Evolutionary conservation across 2,888 invertebrate genomes (phyloP).

Genomic region (Plebejus melissa): DNA sequence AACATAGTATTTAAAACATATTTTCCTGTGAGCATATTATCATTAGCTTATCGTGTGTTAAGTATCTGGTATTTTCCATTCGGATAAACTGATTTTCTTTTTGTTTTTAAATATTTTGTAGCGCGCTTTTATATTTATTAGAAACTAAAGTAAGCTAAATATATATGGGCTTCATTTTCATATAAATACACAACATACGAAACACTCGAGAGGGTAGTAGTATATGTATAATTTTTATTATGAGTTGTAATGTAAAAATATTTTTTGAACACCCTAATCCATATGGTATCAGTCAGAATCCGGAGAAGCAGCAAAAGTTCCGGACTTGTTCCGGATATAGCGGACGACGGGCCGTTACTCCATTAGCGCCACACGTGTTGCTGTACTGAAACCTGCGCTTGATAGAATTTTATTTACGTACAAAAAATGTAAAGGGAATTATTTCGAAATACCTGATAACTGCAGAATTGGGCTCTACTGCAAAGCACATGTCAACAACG

Average conservation of each 20-base stretch:
- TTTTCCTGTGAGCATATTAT: not conserved
- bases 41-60: no score
- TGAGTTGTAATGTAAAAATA: not conserved
- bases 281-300: not conserved
- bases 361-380: conserved; percentile 51
- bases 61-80: no score
- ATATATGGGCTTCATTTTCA: no score
- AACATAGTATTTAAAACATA: not conserved
- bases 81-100: no score
- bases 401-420: conserved; percentile 46
- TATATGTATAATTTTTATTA: no score
- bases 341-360: conserved; percentile 29
- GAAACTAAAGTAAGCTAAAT: no score
- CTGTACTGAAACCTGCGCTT: conserved; percentile 53
- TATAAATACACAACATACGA: no score
- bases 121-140: no score
- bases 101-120: no score
- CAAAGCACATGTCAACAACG: no score
- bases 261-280: not conserved
- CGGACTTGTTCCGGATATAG: not conserved
- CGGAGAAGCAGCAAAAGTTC: not conserved
- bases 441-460: not conserved
- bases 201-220: no score
- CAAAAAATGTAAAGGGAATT: not conserved
- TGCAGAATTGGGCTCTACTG: not conserved